These are phyloP conservation scores for Helicolenus hilgendorfi DNA, from an alignment of 2,797 vertebrate genomes.

Conservation along the genomic window DNA sequence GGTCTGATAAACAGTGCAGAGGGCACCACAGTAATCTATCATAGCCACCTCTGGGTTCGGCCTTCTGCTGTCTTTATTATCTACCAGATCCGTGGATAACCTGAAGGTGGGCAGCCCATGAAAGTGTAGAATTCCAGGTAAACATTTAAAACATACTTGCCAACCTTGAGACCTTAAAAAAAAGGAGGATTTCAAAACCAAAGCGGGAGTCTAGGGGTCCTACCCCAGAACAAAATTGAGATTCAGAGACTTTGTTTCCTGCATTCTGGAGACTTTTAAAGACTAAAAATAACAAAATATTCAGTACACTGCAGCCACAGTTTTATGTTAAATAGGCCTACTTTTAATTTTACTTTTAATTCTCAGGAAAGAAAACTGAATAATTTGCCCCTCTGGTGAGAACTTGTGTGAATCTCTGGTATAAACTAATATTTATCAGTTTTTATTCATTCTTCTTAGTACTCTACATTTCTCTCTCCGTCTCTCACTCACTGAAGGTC, in stretches of 20 bases:
- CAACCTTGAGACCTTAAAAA: not conserved
- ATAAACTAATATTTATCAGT: not conserved
- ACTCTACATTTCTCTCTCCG: not conserved
- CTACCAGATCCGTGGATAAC: constrained; percentile 15
- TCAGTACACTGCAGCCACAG: not conserved
- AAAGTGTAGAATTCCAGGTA: not conserved
- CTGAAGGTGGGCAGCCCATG: not conserved
- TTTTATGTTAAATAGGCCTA: not conserved
- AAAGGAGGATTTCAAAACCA: not conserved
- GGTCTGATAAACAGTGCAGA: constrained; percentile 71
- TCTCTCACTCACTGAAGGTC: not conserved
- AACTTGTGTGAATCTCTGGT: too few species aligned
- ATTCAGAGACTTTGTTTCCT: too few species aligned
- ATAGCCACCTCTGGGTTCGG: constrained; percentile 38
- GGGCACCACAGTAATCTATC: constrained; percentile 58
- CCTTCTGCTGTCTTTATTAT: constrained; percentile 50
- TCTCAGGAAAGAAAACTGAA: not conserved
- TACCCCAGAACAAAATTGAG: too few species aligned
- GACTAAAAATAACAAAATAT: not conserved
- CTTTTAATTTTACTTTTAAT: not conserved
- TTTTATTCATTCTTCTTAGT: not conserved
- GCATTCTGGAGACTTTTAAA: not conserved
- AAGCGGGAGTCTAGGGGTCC: not conserved
- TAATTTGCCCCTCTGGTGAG: not conserved
- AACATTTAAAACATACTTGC: not conserved